Evolutionary conservation across 2,888 invertebrate species (phyloP).

Genomic region (Cantharis rustica): DNA sequence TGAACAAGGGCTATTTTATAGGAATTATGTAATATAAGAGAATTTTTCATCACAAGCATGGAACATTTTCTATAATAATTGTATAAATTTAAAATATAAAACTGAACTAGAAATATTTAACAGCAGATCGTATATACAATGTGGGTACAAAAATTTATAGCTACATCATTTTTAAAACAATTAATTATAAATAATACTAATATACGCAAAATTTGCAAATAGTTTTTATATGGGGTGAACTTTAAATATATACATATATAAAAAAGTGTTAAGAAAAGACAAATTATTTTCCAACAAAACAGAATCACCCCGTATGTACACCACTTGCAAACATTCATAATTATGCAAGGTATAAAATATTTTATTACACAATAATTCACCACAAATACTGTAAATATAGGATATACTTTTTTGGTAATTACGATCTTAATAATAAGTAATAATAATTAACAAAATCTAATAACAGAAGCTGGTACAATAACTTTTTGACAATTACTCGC

Average conservation of each 20-base stretch:
- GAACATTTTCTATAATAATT: slow-evolving; percentile 25
- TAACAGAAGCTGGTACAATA: neutral
- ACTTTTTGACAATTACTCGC: neutral
- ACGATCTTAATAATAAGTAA: neutral
- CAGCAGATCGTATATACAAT: slow-evolving; percentile 30
- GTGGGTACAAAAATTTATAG: slow-evolving; percentile 28
- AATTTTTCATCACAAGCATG: slow-evolving; percentile 31
- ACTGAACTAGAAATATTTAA: slow-evolving; percentile 28
- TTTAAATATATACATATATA: neutral
- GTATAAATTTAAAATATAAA: slow-evolving; percentile 31
- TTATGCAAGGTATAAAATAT: slow-evolving; percentile 27
- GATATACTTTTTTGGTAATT: slow-evolving; percentile 18
- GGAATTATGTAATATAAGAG: slow-evolving; percentile 29
- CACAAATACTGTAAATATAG: slow-evolving; percentile 25
- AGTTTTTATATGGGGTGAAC: neutral
- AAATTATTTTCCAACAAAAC: neutral
- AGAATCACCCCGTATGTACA: slow-evolving; percentile 16
- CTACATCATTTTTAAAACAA: slow-evolving; percentile 9
- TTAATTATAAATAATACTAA: slow-evolving; percentile 15
- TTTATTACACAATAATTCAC: slow-evolving; percentile 21
- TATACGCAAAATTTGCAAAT: slow-evolving; percentile 2
- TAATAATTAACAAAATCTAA: neutral
- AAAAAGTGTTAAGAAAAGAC: neutral
- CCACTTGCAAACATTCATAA: slow-evolving; percentile 19
- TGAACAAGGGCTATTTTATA: slow-evolving; percentile 27